Conservation (phyloP, 2,888 invertebrate genomes). For the Cantharis lateralis region DNA sequence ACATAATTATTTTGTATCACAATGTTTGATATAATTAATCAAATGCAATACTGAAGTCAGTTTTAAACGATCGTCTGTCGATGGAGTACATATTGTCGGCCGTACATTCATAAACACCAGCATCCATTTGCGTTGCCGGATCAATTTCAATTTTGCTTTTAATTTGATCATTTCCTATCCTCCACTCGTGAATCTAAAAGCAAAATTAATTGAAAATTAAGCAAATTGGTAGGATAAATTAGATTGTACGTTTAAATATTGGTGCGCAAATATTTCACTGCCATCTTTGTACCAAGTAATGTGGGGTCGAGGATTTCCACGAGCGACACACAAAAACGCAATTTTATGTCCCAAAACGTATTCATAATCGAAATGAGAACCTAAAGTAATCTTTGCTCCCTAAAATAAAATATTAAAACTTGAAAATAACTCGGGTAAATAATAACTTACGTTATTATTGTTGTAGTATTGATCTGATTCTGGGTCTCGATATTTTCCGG, state of each 20-base stretch:
- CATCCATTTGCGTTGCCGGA: slow-evolving; percentile 94
- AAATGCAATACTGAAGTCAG: slow-evolving; percentile 89
- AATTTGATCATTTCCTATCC: slow-evolving; percentile 77
- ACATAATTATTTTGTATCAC: neutral
- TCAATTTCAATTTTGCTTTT: slow-evolving; percentile 94
- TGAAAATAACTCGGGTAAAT: neutral
- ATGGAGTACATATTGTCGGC: slow-evolving; percentile 94
- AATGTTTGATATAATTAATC: slow-evolving; percentile 61
- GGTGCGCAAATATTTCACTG: slow-evolving; percentile 87
- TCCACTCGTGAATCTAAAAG: slow-evolving; percentile 86
- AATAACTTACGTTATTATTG: slow-evolving; percentile 76
- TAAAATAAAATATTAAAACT: slow-evolving; percentile 46
- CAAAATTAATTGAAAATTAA: slow-evolving; percentile 10
- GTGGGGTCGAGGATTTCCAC: slow-evolving; percentile 86
- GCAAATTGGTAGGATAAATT: neutral
- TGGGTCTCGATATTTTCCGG: slow-evolving; percentile 86
- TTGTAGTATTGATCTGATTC: slow-evolving; percentile 92
- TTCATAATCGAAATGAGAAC: slow-evolving; percentile 92
- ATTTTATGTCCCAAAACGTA: slow-evolving; percentile 94
- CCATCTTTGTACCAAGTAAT: slow-evolving; percentile 97
- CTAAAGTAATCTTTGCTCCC: slow-evolving; percentile 88
- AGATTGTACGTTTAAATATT: slow-evolving; percentile 79
- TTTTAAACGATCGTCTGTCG: slow-evolving; percentile 88
- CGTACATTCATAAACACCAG: slow-evolving; percentile 92
- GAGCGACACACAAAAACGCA: slow-evolving; percentile 88